Conservation (phyloP, 2,888 invertebrate species). For the Adelphocoris suturalis region DNA sequence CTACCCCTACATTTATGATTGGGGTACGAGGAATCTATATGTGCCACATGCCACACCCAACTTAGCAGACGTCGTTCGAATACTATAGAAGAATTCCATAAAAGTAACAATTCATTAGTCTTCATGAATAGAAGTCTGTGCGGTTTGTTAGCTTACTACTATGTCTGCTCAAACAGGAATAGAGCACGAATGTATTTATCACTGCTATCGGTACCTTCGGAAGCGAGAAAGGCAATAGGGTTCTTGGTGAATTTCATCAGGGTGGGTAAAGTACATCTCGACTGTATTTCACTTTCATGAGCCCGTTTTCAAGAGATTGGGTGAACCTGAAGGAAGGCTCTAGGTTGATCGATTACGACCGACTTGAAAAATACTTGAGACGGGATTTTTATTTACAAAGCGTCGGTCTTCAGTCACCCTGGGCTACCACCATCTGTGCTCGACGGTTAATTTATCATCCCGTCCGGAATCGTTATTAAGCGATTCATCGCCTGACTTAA, state of each 20-base stretch:
- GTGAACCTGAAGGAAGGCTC: constrained; percentile 18
- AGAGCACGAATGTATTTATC: not conserved
- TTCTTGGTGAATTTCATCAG: not conserved
- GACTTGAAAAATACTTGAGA: constrained; percentile 4
- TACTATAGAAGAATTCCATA: no score
- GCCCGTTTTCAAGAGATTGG: constrained; percentile 26
- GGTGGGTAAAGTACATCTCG: not conserved
- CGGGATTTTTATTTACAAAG: not conserved
- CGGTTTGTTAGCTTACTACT: no score
- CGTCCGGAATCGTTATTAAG: not conserved
- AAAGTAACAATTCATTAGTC: no score
- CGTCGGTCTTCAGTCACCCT: no score
- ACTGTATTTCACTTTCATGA: constrained; percentile 35
- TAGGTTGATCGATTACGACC: not conserved
- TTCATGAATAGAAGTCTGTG: no score
- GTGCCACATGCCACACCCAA: no score
- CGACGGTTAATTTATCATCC: not conserved
- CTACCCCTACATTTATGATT: no score
- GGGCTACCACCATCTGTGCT: not conserved
- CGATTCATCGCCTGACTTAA: not conserved
- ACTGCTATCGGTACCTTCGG: not conserved
- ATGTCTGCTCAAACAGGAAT: no score
- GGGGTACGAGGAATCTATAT: no score
- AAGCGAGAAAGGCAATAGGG: not conserved
- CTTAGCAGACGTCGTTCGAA: no score